A percentile compares a stretch with the other conserved stretches of the same genome.
These are phyloP conservation scores for Perccottus glenii DNA, from an alignment of 2,113 vertebrate species.

Conservation along the genomic window DNA sequence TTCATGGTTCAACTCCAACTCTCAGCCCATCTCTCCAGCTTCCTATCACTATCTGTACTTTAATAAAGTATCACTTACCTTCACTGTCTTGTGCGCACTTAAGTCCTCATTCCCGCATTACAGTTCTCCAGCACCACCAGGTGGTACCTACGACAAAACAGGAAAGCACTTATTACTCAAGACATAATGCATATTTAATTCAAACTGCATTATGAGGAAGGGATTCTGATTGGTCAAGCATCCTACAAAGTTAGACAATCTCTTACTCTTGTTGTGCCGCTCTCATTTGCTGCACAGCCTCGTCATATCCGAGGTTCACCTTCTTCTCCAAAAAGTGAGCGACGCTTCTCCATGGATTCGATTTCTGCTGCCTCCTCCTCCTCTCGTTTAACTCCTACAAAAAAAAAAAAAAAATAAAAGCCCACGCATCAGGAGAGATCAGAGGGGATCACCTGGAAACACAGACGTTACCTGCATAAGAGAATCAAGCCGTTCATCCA, in stretches of 20 bases:
- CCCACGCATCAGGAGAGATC: too few species aligned
- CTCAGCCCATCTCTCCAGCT: too few species aligned
- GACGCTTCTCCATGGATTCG: constrained; percentile 72
- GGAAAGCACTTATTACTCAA: neutral
- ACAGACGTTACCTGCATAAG: constrained; percentile 69
- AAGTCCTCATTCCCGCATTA: too few species aligned
- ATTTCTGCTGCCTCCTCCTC: constrained; percentile 76
- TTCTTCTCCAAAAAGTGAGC: constrained; percentile 77
- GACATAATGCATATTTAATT: too few species aligned
- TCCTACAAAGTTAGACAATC: neutral
- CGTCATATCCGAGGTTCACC: constrained; percentile 72
- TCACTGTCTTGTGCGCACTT: too few species aligned
- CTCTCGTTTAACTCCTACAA: constrained; percentile 70
- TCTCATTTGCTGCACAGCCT: constrained; percentile 75
- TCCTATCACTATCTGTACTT: too few species aligned
- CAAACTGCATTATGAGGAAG: too few species aligned
- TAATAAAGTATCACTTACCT: too few species aligned
- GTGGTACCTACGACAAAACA: constrained; percentile 72
- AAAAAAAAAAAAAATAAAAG: too few species aligned
- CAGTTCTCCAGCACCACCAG: constrained; percentile 80
- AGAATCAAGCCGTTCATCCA: constrained; percentile 73
- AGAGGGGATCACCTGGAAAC: neutral
- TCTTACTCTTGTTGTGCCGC: constrained; percentile 78
- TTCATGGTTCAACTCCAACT: too few species aligned
- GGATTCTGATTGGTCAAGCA: too few species aligned